These are phyloP conservation scores for Isurus oxyrinchus DNA, from an alignment of 2,113 vertebrate species.

Conservation along the genomic window DNA sequence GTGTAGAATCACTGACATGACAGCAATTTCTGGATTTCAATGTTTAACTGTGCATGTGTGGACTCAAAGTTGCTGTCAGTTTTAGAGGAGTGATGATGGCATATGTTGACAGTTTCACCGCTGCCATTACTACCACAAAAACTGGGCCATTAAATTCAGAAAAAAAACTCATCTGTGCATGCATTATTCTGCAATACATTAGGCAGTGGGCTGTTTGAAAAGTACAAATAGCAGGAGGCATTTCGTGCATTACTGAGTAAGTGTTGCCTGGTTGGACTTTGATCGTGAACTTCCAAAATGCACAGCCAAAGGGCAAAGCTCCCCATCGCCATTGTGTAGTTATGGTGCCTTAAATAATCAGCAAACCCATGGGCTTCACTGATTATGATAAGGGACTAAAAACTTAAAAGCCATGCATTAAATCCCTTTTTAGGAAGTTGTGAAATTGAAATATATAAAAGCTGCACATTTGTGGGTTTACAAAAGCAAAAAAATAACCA, in stretches of 20 bases:
- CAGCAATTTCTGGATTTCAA: too few relatives aligned
- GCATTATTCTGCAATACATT: not conserved
- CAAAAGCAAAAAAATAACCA: not conserved
- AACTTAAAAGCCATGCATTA: not conserved
- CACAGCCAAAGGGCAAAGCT: not conserved
- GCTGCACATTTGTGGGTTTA: not conserved
- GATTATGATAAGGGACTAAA: not conserved
- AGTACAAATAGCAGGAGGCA: not conserved
- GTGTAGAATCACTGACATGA: too few relatives aligned
- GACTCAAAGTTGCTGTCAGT: too few relatives aligned
- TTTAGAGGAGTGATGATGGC: too few relatives aligned
- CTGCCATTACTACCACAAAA: too few relatives aligned
- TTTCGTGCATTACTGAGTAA: not conserved
- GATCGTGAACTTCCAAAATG: not conserved
- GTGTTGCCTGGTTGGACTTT: not conserved
- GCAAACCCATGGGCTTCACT: not conserved
- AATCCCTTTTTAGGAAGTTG: not conserved
- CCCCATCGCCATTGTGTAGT: not conserved
- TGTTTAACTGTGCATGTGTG: too few relatives aligned
- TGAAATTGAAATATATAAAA: not conserved
- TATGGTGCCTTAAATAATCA: not conserved
- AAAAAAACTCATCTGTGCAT: not conserved
- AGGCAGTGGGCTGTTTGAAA: not conserved
- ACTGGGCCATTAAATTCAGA: not conserved
- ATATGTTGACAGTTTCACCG: too few relatives aligned